Base-by-base conservation (phyloP, 2,797 vertebrate species). In the Cuculus canorus region DNA sequence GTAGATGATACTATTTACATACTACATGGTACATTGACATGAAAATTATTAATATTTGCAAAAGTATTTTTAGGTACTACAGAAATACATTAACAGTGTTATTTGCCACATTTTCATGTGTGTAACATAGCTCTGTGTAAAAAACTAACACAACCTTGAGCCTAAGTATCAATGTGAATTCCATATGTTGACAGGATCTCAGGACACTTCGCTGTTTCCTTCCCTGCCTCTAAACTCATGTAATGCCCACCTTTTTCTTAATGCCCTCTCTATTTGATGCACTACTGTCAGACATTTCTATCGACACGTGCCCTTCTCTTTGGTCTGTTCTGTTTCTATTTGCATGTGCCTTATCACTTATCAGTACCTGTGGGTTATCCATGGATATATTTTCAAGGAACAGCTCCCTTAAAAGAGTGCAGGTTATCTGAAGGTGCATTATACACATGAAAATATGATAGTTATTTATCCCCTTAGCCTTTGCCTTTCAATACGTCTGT, bases 211-310 rank as follows among this genome's bases (percentile, higher is more conserved):
- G 15, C 30, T 43, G 22, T 71, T 65, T 47, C 19, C 30, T 77
- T 78, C 18, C 39, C 19, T 66, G 24, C 5, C 28, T 63, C 50
- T 52, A 57, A 59, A 10, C 19, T 37, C 11, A 27, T 41, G 45
- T 41, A 57, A 64, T 1, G 1, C 1, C 0, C 8, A 10, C 39
- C 13, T 39, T 13, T 39, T 39, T 39, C 39, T 69, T 75, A 68
- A 64, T 1, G 1, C 1, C 0, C 8, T 23, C 30, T 69, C n/a
- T 57, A 13, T 73, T 56, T 57, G 37, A 59, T 41, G 39, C 1
- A 13, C 8, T 53, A 10, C 45, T 75, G 23, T 59, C 57, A 70
- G 61, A 57, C 73, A 37, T 57, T 84, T 57, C 69, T 84, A 32
- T 11, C 22, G 64, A 39, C 19, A 17, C 4, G 9, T 57, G 14